Evolutionary conservation across 2,888 invertebrate species (phyloP).

Genomic region (Omphaloscelis lunosa): DNA sequence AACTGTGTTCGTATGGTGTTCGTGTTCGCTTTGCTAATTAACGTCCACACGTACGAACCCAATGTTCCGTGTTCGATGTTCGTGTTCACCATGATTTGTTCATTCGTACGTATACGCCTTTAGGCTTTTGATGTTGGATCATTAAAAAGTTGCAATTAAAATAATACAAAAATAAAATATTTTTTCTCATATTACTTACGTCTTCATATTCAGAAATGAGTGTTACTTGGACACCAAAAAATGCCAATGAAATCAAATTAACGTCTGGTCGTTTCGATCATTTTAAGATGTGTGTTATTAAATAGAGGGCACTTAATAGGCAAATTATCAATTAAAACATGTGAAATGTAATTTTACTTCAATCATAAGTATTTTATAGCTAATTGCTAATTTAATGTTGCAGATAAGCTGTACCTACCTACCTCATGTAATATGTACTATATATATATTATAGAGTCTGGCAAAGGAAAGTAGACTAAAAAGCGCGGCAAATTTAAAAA

Average conservation of each 20-base stretch:
- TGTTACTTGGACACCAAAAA: background rate
- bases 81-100: too few relatives aligned
- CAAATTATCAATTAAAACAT: slow-evolving; percentile 3
- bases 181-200: slow-evolving; percentile 6
- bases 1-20: too few relatives aligned
- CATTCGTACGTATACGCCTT: too few relatives aligned
- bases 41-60: too few relatives aligned
- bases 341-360: background rate
- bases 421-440: background rate
- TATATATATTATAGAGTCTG: too few relatives aligned
- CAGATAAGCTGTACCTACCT: background rate
- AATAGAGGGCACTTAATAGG: background rate
- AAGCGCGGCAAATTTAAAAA: too few relatives aligned
- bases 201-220: background rate
- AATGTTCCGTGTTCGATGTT: too few relatives aligned
- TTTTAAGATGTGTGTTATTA: background rate
- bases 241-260: background rate
- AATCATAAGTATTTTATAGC: slow-evolving; percentile 5
- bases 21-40: too few relatives aligned
- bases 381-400: slow-evolving; percentile 2
- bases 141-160: background rate
- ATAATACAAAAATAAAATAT: background rate
- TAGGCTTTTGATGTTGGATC: too few relatives aligned
- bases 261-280: too few relatives aligned
- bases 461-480: too few relatives aligned